Evolutionary conservation across 2,113 vertebrate genomes (phyloP).

Genomic region (Cynopterus brachyotis): DNA sequence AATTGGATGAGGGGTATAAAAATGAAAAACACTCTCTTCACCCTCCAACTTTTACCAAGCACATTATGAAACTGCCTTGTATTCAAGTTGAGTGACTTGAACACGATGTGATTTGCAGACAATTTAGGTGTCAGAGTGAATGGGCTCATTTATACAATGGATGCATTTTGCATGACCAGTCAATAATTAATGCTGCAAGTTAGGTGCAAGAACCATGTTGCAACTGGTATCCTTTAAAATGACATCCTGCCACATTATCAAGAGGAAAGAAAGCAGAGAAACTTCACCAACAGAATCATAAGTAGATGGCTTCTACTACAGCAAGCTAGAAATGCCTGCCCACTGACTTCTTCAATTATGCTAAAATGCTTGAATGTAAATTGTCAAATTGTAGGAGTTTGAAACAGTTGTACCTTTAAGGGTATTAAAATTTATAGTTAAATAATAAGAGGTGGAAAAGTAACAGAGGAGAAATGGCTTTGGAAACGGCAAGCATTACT

Average conservation of each 20-base stretch:
- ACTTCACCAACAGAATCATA: neutral
- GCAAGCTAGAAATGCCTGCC: neutral
- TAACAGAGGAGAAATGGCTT: neutral
- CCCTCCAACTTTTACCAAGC: neutral
- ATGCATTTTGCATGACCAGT: neutral
- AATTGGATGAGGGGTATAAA: neutral
- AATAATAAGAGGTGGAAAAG: neutral
- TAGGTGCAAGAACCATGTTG: neutral
- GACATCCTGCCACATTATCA: slow-evolving; percentile 24
- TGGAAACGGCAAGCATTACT: neutral
- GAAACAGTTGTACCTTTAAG: slow-evolving; percentile 3
- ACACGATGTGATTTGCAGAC: neutral
- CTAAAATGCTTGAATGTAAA: slow-evolving; percentile 29
- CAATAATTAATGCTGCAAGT: slow-evolving; percentile 39
- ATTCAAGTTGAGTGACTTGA: neutral
- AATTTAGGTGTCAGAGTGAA: slow-evolving; percentile 25
- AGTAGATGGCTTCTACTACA: neutral
- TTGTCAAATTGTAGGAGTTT: neutral
- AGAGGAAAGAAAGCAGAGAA: slow-evolving; percentile 1
- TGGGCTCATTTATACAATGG: neutral
- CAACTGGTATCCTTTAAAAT: slow-evolving; percentile 33
- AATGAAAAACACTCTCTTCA: neutral
- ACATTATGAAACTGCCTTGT: neutral
- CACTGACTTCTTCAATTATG: slow-evolving; percentile 37
- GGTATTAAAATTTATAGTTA: neutral